phyloP scores from a whole-genome alignment of 2,113 vertebrate genomes.

The Myotis brandtii region DNA sequence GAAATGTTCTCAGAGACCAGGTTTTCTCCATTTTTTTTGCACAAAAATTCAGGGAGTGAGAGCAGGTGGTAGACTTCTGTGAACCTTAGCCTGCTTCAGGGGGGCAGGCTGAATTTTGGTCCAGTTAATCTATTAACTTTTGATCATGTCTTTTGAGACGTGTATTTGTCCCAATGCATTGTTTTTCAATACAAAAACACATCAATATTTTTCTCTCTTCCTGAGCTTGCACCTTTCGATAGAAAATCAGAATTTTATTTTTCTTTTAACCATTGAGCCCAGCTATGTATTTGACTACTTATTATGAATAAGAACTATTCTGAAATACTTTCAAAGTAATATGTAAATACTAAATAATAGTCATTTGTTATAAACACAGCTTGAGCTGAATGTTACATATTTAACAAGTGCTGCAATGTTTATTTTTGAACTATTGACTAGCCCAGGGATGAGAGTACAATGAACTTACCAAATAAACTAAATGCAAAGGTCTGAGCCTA shows the following conservation, averaged over 20 bases:
- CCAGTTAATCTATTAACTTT: neutral
- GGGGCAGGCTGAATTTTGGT: neutral
- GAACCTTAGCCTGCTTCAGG: neutral
- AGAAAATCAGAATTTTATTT: slow-evolving; percentile 21
- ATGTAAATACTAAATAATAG: slow-evolving; percentile 56
- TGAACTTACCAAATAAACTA: neutral
- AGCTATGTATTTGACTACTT: slow-evolving; percentile 2
- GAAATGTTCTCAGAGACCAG: neutral
- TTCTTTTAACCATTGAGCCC: neutral
- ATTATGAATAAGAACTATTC: slow-evolving; percentile 26
- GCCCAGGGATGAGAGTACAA: neutral
- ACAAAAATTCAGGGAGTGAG: neutral
- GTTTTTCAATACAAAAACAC: neutral
- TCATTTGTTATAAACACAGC: slow-evolving; percentile 27
- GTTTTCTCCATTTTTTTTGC: neutral
- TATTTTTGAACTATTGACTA: slow-evolving; percentile 50
- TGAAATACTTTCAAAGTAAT: slow-evolving; percentile 9
- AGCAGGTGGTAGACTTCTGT: neutral
- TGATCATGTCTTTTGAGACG: neutral
- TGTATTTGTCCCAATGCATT: neutral
- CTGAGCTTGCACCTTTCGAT: neutral
- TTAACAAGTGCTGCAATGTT: slow-evolving; percentile 50
- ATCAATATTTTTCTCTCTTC: neutral
- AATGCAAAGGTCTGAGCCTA: neutral
- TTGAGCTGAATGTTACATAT: slow-evolving; percentile 34